Evolutionary conservation across 1,140 invertebrate species (phyloP), one percentile per base, ranked within the genome.

Genomic region (Chironomus striatipennis): DNA sequence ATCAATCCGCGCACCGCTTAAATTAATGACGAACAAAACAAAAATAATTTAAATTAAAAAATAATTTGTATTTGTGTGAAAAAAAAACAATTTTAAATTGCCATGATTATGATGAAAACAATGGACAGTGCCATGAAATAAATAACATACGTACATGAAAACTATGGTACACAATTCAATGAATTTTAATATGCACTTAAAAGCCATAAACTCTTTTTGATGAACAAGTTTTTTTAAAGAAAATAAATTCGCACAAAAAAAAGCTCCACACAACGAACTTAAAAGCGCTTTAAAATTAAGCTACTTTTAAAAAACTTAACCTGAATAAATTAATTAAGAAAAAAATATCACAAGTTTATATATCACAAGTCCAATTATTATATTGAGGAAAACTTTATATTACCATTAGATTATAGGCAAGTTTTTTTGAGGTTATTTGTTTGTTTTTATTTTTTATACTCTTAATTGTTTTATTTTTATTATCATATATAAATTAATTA

Each of bases 1-100:
- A 76, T 65, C 42, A 74, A 79, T 70, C 77, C 47, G 34, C 77
- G 74, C 24, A 34, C 78, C 12, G 18, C 75, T 9, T 75, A 75
- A 65, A 18, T 5, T 12, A 34, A 34, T 34, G 24, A 34, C 5
- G 24, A 34, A 34, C 24, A 34, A 34, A 34, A 34, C 24, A 34
- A 34, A 34, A 34, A 34, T 5, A 34, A 34, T 34, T 34, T 34
- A 34, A 34, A 34, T 34, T 34, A 34, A 2, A 2, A 2, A 34
- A 34, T 2, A 34, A 34, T 34, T 34, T 34, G 24, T 34, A 5
- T 34, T 34, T 34, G 24, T 34, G 24, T 34, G 24, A 34, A 34
- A 34, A 34, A 34, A 34, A 34, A 34, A 34, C 24, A 34, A 34
- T 34, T 34, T 34, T 34, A 34, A 34, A 34, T 34, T 34, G 24